Percentiles rank a stretch among this genome's conserved stretches.
phyloP scores from a whole-genome alignment of 2,113 vertebrate genomes.

The Phaethornis superciliosus region DNA sequence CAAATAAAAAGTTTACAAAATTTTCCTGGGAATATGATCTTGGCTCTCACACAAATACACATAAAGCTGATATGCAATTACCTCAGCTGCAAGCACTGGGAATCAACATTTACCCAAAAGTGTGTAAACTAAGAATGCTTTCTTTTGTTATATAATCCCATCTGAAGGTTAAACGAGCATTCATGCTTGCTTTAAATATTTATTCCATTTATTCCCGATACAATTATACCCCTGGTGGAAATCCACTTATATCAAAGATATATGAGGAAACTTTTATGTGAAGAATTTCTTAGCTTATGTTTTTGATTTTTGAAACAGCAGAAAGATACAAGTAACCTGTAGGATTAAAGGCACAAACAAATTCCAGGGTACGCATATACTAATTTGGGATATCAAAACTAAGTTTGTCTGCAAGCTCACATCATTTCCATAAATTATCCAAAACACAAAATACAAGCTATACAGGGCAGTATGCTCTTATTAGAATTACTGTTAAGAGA shows the following conservation, averaged over 20 bases:
- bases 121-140: not conserved
- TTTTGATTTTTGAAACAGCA: not conserved
- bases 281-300: not conserved
- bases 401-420: not conserved
- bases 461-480: not conserved
- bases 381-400: not conserved
- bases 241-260: not conserved
- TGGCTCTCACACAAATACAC: not conserved
- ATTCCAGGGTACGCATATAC: not conserved
- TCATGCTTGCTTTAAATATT: not conserved
- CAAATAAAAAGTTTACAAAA: not conserved
- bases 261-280: not conserved
- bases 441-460: not conserved
- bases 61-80: fast-evolving
- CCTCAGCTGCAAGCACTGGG: not conserved
- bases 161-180: not conserved
- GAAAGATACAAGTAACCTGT: not conserved
- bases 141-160: not conserved
- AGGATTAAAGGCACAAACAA: not conserved
- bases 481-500: not conserved
- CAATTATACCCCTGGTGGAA: not conserved
- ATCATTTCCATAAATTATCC: not conserved
- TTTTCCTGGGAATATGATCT: not conserved
- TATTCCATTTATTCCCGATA: not conserved
- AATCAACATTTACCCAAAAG: not conserved